phyloP scores from a whole-genome alignment of 2,797 vertebrate species.

The Pampus argenteus region DNA sequence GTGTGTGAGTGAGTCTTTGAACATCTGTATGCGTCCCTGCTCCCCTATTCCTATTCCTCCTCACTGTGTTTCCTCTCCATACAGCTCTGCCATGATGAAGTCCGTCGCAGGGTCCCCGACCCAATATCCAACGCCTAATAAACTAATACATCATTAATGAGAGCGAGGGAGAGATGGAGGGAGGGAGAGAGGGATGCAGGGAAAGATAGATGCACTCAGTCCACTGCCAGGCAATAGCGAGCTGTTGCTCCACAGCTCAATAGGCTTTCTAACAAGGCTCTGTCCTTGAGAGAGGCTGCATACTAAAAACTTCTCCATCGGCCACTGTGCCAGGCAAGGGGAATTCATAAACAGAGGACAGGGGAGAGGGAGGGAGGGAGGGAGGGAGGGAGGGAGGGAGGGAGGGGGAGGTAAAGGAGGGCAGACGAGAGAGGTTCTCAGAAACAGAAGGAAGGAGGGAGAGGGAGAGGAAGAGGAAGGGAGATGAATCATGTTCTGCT shows the following conservation, averaged over 20 bases:
- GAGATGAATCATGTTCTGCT: conserved; percentile 69
- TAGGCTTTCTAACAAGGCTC: conserved; percentile 83
- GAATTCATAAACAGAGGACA: conserved; percentile 88
- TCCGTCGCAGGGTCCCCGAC: conserved; percentile 79
- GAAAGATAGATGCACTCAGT: conserved; percentile 53
- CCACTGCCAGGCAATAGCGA: conserved; percentile 61
- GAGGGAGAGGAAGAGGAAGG: conserved; percentile 37
- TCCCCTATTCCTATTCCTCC: conserved; percentile 55
- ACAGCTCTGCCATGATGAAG: conserved; percentile 73
- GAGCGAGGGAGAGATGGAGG: conserved; percentile 53
- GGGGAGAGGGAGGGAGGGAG: conserved; percentile 39
- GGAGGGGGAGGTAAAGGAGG: conserved; percentile 57
- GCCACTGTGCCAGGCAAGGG: conserved; percentile 78
- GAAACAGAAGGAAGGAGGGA: conserved; percentile 58
- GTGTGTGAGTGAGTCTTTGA: conserved; percentile 28
- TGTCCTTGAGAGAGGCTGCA: conserved; percentile 89
- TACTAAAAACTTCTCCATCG: conserved; percentile 86
- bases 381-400: conserved; percentile 19
- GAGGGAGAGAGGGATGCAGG: conserved; percentile 35
- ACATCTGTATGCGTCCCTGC: conserved; percentile 66
- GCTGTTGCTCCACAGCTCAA: conserved; percentile 82
- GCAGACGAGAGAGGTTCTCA: conserved; percentile 62
- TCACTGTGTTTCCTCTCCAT: conserved; percentile 69
- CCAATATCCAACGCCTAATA: conserved; percentile 82
- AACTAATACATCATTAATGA: conserved; percentile 86